These are phyloP conservation scores for Tetragonula carbonaria DNA, from an alignment of 2,888 invertebrate species.

Conservation along the genomic window DNA sequence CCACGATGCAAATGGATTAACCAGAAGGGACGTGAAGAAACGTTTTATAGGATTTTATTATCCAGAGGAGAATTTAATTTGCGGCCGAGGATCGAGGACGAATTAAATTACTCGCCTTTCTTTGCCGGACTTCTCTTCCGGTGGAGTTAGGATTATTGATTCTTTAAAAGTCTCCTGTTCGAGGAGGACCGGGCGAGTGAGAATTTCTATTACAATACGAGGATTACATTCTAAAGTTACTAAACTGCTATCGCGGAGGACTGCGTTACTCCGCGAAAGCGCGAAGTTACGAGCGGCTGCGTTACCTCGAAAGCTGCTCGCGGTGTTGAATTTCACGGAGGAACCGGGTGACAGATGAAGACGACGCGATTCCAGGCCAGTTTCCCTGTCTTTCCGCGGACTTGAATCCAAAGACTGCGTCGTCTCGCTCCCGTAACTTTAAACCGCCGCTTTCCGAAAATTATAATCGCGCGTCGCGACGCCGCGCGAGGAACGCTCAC, in stretches of 20 bases:
- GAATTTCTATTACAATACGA: neutral
- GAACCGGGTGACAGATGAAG: conserved; percentile 8
- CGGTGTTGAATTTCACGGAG: conserved; percentile 16
- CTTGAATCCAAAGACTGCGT: neutral
- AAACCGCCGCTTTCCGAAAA: conserved; percentile 9
- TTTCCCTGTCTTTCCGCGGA: neutral
- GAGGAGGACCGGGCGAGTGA: neutral
- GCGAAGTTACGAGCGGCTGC: neutral
- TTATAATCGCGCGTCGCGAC: neutral
- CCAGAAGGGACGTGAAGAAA: neutral
- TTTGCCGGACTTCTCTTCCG: neutral
- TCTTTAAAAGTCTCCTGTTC: neutral
- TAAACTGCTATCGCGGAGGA: conserved; percentile 4
- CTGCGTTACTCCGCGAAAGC: neutral
- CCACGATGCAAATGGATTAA: neutral
- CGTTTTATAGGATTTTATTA: neutral
- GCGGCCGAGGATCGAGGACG: neutral
- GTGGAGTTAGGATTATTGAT: neutral
- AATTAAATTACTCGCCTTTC: neutral
- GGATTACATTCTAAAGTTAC: neutral
- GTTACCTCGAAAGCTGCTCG: neutral
- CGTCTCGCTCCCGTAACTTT: neutral
- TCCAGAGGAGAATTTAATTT: neutral
- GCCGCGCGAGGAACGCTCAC: neutral
- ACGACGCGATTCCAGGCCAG: conserved; percentile 4